Evolutionary conservation across 1,140 invertebrate genomes (phyloP).

Genomic region (Penaeus vannamei): DNA sequence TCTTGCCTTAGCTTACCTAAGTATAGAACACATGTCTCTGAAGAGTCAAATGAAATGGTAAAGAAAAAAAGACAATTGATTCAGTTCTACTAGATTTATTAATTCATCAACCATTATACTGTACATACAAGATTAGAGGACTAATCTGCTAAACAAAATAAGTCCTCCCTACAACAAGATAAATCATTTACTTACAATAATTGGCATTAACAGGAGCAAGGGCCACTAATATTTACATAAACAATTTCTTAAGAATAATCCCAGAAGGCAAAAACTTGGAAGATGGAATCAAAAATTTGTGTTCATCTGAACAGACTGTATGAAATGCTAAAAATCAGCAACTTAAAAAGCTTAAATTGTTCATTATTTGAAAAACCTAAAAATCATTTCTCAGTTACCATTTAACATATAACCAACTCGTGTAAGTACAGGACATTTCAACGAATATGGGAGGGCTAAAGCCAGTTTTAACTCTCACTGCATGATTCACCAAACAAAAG

Average conservation of each 20-base stretch:
- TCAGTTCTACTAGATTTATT: slow-evolving; percentile 60
- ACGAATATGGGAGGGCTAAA: too few species aligned
- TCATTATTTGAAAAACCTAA: slow-evolving; percentile 19
- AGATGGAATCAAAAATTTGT: slow-evolving; percentile 48
- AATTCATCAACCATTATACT: slow-evolving; percentile 65
- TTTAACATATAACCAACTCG: too few species aligned
- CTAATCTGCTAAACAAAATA: slow-evolving; percentile 50
- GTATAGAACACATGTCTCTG: not conserved
- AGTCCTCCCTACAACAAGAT: slow-evolving; percentile 63
- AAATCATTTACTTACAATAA: slow-evolving; percentile 65
- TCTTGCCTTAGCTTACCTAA: too few species aligned
- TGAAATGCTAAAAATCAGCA: slow-evolving; percentile 37
- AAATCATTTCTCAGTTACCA: not conserved
- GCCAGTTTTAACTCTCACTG: too few species aligned
- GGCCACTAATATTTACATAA: slow-evolving; percentile 57
- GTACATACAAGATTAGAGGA: slow-evolving; percentile 62
- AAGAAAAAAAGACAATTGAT: not conserved
- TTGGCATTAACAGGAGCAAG: slow-evolving; percentile 62
- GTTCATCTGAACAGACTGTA: not conserved
- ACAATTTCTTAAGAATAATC: slow-evolving; percentile 61
- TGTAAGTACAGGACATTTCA: too few species aligned
- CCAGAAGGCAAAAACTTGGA: slow-evolving; percentile 56
- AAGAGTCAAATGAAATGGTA: not conserved
- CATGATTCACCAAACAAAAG: not conserved
- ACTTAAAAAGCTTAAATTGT: slow-evolving; percentile 23